A percentile compares a stretch with the other conserved stretches of the same genome.
Evolutionary conservation across 2,797 vertebrate genomes (phyloP).

Genomic region (Ambastaia sidthimunki): DNA sequence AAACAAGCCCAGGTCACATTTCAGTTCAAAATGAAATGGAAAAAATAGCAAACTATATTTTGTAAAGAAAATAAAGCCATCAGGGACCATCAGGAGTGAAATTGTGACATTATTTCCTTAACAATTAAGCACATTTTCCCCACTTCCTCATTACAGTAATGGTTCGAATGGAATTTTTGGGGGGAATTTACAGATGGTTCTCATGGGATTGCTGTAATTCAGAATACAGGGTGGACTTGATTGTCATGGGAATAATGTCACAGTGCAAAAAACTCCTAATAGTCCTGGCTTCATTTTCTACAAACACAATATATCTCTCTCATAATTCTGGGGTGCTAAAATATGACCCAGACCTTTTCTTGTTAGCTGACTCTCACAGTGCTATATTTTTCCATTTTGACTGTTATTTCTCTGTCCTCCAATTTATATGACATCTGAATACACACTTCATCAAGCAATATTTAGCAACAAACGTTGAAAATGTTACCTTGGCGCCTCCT

Average conservation of each 20-base stretch:
- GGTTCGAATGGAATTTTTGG: not conserved
- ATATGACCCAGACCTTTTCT: not conserved
- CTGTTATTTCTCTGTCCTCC: not conserved
- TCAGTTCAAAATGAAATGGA: not conserved
- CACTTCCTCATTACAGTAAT: not conserved
- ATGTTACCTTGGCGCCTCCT: slow-evolving; percentile 41
- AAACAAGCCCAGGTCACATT: slow-evolving; percentile 11
- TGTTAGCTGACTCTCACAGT: not conserved
- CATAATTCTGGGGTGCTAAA: not conserved
- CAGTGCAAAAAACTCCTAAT: not conserved
- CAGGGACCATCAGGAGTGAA: not conserved
- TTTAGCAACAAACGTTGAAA: slow-evolving; percentile 43
- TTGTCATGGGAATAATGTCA: too few species aligned
- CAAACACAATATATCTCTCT: not conserved
- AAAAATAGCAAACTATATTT: not conserved
- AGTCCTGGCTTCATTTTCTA: not conserved
- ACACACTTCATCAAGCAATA: not conserved
- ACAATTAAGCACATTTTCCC: not conserved
- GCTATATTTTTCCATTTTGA: not conserved
- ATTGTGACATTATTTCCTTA: slow-evolving; percentile 10
- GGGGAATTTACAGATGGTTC: not conserved
- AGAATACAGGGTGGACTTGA: too few species aligned
- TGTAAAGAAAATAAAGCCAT: not conserved
- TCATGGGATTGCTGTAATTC: not conserved
- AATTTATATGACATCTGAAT: slow-evolving; percentile 34